phyloP scores from a whole-genome alignment of 1,140 invertebrate genomes.

The Physella acuta region DNA sequence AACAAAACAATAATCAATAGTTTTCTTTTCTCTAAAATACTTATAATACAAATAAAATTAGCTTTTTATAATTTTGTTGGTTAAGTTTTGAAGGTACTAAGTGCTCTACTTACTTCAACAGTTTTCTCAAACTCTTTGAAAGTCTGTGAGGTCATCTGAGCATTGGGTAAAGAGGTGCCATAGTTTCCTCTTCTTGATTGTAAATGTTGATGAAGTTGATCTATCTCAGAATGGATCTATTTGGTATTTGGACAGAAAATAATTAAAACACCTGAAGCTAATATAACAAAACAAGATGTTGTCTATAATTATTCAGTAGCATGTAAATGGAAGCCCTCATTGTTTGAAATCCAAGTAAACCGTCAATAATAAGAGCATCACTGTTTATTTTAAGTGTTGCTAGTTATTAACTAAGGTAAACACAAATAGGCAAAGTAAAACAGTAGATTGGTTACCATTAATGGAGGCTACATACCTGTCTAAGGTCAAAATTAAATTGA shows the following conservation, averaged over 20 bases:
- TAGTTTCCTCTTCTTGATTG: conserved; percentile 69
- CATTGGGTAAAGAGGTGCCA: conserved; percentile 72
- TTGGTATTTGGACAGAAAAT: conserved; percentile 69
- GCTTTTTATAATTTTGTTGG: too few relatives aligned
- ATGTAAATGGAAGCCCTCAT: too few relatives aligned
- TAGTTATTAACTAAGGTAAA: conserved; percentile 1
- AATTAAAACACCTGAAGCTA: conserved; percentile 72
- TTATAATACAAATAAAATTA: too few relatives aligned
- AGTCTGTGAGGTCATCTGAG: conserved; percentile 71
- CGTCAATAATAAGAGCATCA: too few relatives aligned
- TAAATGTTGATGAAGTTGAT: conserved; percentile 70
- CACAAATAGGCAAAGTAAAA: not conserved
- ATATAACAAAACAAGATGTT: too few relatives aligned
- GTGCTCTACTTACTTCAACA: conserved; percentile 68
- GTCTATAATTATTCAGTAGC: too few relatives aligned
- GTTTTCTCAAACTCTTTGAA: conserved; percentile 81
- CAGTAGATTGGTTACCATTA: not conserved
- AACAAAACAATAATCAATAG: too few relatives aligned
- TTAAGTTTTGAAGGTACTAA: not conserved
- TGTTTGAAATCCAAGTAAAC: too few relatives aligned
- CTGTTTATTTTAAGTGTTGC: too few relatives aligned
- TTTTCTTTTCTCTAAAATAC: too few relatives aligned
- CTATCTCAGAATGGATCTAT: conserved; percentile 71
- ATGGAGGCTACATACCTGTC: conserved; percentile 62
- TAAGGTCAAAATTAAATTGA: conserved; percentile 73